These are phyloP conservation scores for Onychorhynchus coronatus DNA, from an alignment of 2,113 vertebrate genomes.

Conservation along the genomic window DNA sequence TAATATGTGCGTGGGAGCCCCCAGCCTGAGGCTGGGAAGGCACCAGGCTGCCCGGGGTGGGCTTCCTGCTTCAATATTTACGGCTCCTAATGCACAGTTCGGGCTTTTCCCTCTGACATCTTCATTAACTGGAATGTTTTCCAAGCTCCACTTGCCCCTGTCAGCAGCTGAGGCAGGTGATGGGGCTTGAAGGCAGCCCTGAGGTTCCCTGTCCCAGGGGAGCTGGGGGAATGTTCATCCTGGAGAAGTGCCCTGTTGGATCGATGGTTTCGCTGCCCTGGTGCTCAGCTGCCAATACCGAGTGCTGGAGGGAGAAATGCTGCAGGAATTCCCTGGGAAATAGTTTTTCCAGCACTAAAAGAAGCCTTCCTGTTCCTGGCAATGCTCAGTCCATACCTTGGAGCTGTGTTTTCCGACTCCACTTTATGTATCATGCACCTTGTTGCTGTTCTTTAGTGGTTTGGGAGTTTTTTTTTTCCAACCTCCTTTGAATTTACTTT, in stretches of 20 bases:
- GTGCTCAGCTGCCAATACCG: background rate
- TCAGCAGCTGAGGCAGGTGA: background rate
- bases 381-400: too few relatives aligned
- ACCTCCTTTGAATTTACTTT: background rate
- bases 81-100: background rate
- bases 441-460: background rate
- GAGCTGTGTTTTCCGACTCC: background rate
- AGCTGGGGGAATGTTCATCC: background rate
- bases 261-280: background rate
- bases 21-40: background rate
- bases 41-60: background rate
- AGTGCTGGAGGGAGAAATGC: background rate
- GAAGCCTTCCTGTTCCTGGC: rapidly evolving
- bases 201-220: background rate
- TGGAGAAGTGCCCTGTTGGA: background rate
- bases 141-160: background rate
- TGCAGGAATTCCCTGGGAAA: background rate
- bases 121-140: constrained; percentile 26
- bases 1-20: background rate
- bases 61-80: constrained; percentile 20
- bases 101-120: constrained; percentile 16
- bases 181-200: background rate
- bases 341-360: background rate
- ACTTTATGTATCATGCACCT: background rate
- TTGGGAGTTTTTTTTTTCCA: background rate